phyloP scores from a whole-genome alignment of 2,888 invertebrate genomes.

The Helicoverpa assulta region DNA sequence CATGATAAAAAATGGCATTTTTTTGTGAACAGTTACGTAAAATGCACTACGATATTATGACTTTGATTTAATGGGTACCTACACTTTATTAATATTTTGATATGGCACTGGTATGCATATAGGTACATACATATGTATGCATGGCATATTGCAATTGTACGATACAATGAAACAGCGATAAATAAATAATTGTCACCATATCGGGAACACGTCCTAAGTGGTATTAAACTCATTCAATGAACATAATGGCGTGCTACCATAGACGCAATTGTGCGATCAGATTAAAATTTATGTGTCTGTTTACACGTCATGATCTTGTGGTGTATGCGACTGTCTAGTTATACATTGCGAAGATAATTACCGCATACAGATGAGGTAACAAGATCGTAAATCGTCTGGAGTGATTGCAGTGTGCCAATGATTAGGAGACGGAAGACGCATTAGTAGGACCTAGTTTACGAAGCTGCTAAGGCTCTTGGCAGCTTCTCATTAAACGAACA shows the following conservation, averaged over 20 bases:
- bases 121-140: no score
- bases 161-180: no score
- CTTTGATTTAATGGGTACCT: no score
- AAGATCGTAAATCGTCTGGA: slow-evolving; percentile 23
- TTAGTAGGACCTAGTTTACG: not conserved
- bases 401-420: slow-evolving; percentile 13
- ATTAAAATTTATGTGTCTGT: slow-evolving; percentile 43
- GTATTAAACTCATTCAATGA: slow-evolving; percentile 16
- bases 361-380: slow-evolving; percentile 45
- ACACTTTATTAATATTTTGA: no score
- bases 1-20: no score
- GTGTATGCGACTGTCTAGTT: slow-evolving; percentile 11
- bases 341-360: slow-evolving; percentile 43
- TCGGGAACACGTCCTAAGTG: not conserved
- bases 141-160: no score
- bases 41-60: no score
- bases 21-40: no score
- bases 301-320: slow-evolving; percentile 25
- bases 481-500: no score
- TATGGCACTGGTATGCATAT: no score
- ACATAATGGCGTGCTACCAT: slow-evolving; percentile 31
- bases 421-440: slow-evolving; percentile 6
- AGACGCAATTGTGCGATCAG: slow-evolving; percentile 45
- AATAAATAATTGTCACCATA: no score
- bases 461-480: not conserved